Base-by-base conservation (phyloP, 2,888 invertebrate genomes). In the Cyclophora punctaria region DNA sequence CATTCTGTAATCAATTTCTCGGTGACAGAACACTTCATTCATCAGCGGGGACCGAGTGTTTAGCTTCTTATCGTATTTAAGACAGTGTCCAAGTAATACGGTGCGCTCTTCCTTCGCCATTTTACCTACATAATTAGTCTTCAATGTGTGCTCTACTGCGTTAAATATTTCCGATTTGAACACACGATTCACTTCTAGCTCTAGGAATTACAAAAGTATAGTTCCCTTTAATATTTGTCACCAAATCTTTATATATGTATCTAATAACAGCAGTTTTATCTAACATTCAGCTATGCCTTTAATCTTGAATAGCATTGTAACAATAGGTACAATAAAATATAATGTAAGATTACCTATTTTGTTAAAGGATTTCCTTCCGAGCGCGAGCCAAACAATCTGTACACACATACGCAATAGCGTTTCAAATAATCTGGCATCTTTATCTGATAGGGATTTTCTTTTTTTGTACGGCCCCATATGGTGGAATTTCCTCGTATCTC, bases 371-470 rank as follows among this genome's bases (percentile, higher is more conserved):
- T 88, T 91, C 47, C 92, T 81, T 49, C 90, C 89, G 43, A 93
- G 72, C 34, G 92, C 91, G 56, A 92, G 82, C 92, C 92, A 93
- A 41, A 92, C 89, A 46, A 93, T 90, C 64, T 91, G 89, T 45
- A 90, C 89, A 46, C 90, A 81, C 72, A 92, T 80, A 50, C 90
- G 81, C 45, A 91, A 73, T 20, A 93, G 69, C 4, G 88, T 86
- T 71, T 93, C 93, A 60, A 90, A 90, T 49, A 92, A 73, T 55
- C 90, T 78, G 35, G 92, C 84, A 66, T 93, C 93, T 69, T 90
- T 91, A 61, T 92, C 91, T n/a, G 90, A 90, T 53, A 91, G 73
- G 0, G 92, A 92, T 47, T 78, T 78, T 44, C 89, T 80, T 63
- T 90, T 89, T 59, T 90, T 89, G 51, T 80, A 75, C n/a, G 82